Percentiles rank a stretch among this genome's conserved stretches.
These are phyloP conservation scores for Pantherophis guttatus DNA, from an alignment of 2,113 vertebrate species.

Conservation along the genomic window DNA sequence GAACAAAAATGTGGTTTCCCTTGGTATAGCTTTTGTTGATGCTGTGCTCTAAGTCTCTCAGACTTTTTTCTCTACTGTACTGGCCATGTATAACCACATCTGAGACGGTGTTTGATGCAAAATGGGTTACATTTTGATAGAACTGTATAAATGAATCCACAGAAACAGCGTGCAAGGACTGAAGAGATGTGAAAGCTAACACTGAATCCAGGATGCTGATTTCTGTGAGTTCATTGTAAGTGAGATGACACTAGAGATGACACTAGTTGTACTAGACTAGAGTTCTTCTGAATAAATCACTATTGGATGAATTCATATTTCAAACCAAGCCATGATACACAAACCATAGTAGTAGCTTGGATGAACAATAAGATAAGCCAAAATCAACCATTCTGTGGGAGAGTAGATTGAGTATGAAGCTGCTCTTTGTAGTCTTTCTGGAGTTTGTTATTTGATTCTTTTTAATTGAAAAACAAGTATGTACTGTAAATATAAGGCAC, in stretches of 20 bases:
- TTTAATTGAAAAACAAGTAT: not conserved
- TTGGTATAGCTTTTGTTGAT: not conserved
- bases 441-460: not conserved
- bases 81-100: not conserved
- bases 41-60: not conserved
- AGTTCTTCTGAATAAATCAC: not conserved
- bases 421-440: not conserved
- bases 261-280: not conserved
- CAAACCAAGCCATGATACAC: not conserved
- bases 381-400: not conserved
- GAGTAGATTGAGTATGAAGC: not conserved
- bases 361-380: not conserved
- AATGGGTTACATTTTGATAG: not conserved
- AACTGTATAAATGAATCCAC: not conserved
- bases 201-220: not conserved
- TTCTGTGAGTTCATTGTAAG: not conserved
- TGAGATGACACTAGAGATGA: no score
- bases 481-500: not conserved
- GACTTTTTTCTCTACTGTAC: not conserved
- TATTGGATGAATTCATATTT: not conserved
- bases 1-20: not conserved
- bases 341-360: not conserved
- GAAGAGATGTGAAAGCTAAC: not conserved
- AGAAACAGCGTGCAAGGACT: not conserved
- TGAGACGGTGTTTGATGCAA: not conserved